Percentiles rank a stretch among this genome's conserved stretches.
Conservation (phyloP, 1,140 invertebrate species). For the Aplysia californica region DNA sequence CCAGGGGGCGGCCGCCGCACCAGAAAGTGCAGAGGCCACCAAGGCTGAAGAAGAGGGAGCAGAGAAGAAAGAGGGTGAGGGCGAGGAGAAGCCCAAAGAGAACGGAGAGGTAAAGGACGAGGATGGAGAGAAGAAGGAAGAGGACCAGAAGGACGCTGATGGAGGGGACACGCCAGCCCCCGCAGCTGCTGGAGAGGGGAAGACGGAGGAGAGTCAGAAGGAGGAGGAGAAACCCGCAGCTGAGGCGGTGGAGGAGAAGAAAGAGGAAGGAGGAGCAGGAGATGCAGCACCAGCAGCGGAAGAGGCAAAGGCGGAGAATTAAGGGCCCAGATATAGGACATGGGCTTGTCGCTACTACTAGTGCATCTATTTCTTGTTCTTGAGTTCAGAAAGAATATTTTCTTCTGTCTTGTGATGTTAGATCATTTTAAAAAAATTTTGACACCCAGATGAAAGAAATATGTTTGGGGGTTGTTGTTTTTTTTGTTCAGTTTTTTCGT, state of each 20-base stretch:
- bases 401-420: too few relatives aligned
- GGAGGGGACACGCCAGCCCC: background rate
- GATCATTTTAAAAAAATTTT: too few relatives aligned
- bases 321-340: background rate
- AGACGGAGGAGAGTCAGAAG: background rate
- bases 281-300: background rate
- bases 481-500: too few relatives aligned
- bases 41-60: slow-evolving; percentile 40
- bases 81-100: slow-evolving; percentile 32
- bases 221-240: background rate
- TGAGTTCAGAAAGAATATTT: too few relatives aligned
- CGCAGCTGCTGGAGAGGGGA: background rate
- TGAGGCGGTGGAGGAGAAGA: background rate
- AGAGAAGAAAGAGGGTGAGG: slow-evolving; percentile 11
- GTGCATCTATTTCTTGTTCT: too few relatives aligned
- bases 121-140: slow-evolving; percentile 25
- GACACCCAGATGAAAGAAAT: too few relatives aligned
- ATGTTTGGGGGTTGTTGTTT: too few relatives aligned
- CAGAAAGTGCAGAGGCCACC: background rate
- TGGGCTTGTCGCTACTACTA: background rate
- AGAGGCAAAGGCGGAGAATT: background rate
- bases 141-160: slow-evolving; percentile 12
- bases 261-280: slow-evolving; percentile 10
- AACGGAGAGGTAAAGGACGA: slow-evolving; percentile 36
- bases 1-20: slow-evolving; percentile 26